phyloP scores from a whole-genome alignment of 2,888 invertebrate species.

The Eristalinus sepulchralis region DNA sequence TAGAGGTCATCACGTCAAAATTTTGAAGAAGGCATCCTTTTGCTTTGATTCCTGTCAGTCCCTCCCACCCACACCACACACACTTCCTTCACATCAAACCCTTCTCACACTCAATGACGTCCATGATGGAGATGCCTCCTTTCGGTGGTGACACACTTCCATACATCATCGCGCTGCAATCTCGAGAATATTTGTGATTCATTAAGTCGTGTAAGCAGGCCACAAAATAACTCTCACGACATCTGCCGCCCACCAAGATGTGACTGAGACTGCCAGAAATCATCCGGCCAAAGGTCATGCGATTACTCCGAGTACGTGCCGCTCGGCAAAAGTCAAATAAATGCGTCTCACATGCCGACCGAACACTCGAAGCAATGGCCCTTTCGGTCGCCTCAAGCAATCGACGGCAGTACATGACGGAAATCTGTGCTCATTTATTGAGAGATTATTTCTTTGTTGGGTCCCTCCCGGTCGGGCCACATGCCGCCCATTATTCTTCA shows the following conservation, averaged over 20 bases:
- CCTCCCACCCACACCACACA: too few relatives aligned
- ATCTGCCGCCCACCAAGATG: constrained; percentile 16
- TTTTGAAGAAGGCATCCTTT: too few relatives aligned
- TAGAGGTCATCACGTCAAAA: too few relatives aligned
- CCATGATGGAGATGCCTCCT: neutral
- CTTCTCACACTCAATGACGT: too few relatives aligned
- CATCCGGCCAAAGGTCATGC: constrained; percentile 31
- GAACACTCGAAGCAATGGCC: constrained; percentile 1
- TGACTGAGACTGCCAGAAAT: constrained; percentile 27
- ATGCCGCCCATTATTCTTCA: constrained; percentile 55
- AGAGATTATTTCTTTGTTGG: constrained; percentile 54
- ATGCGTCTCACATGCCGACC: constrained; percentile 19
- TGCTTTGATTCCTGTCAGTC: too few relatives aligned
- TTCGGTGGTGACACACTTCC: neutral
- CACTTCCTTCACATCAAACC: too few relatives aligned
- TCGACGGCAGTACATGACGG: constrained; percentile 30
- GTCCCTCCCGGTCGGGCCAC: constrained; percentile 21
- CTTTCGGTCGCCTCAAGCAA: neutral
- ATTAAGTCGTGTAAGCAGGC: neutral
- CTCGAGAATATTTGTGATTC: neutral
- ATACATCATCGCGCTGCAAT: neutral
- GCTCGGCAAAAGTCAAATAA: constrained; percentile 32
- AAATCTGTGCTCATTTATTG: constrained; percentile 65
- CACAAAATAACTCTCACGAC: neutral
- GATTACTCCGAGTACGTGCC: constrained; percentile 39